Evolutionary conservation across 1,140 invertebrate species (phyloP).

Genomic region (Ostrea denselamellosa): DNA sequence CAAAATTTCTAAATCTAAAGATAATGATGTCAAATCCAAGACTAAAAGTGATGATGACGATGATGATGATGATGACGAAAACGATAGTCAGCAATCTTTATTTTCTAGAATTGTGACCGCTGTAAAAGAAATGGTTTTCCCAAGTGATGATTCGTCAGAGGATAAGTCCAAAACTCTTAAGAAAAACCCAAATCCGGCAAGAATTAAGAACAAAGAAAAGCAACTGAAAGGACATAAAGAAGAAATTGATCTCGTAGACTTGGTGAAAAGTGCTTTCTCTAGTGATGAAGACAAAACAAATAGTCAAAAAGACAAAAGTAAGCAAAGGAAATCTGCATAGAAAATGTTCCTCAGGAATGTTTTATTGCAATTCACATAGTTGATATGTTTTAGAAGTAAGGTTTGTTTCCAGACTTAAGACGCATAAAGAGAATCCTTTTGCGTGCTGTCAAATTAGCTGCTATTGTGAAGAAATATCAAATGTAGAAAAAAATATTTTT

Average conservation of each 20-base stretch:
- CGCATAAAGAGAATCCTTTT: too few species aligned
- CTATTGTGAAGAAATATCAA: too few species aligned
- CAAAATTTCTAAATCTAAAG: conserved; percentile 22
- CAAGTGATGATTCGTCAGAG: conserved; percentile 54
- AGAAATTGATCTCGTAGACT: conserved; percentile 58
- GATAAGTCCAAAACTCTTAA: conserved; percentile 49
- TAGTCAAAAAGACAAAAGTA: conserved; percentile 3
- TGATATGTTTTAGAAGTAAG: background rate
- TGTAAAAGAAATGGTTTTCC: conserved; percentile 45
- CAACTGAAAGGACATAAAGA: conserved; percentile 51
- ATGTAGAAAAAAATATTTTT: too few species aligned
- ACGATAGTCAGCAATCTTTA: conserved; percentile 57
- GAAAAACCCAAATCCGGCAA: conserved; percentile 56
- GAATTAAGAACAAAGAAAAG: conserved; percentile 51
- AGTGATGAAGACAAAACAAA: background rate
- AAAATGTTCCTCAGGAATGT: background rate
- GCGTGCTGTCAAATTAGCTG: too few species aligned
- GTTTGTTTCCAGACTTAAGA: background rate
- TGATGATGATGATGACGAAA: conserved; percentile 70
- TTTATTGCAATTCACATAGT: background rate
- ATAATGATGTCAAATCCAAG: background rate
- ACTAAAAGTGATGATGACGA: conserved; percentile 52
- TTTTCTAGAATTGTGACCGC: conserved; percentile 51
- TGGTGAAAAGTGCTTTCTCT: conserved; percentile 44
- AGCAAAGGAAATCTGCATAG: background rate